A percentile compares a stretch with the other conserved stretches of the same genome.
These are phyloP conservation scores for Todus mexicanus DNA, from an alignment of 2,797 vertebrate genomes.

Conservation along the genomic window DNA sequence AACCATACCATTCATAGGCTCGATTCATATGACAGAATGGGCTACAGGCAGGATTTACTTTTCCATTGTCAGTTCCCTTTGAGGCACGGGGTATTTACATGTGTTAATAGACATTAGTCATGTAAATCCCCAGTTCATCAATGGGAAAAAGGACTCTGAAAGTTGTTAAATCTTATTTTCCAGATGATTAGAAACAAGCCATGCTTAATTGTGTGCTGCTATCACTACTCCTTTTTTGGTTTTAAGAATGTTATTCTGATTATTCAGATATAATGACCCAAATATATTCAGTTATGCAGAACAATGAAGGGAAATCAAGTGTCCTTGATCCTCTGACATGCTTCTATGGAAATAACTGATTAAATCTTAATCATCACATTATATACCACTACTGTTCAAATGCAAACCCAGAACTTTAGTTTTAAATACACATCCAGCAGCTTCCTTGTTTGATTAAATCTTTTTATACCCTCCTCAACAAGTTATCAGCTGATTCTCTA, in stretches of 20 bases:
- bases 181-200: conserved; percentile 12
- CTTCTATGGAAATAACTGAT: conserved; percentile 22
- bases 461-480: not conserved
- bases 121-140: conserved; percentile 30
- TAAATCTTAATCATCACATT: conserved; percentile 30
- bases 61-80: not conserved
- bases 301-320: conserved; percentile 46
- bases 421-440: not conserved
- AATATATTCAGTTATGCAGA: conserved; percentile 43
- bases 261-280: conserved; percentile 26
- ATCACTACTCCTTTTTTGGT: not conserved
- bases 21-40: not conserved
- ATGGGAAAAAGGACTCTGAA: not conserved
- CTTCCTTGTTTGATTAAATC: not conserved
- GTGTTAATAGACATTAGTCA: conserved; percentile 40
- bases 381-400: not conserved
- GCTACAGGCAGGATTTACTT: conserved; percentile 28
- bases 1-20: not conserved
- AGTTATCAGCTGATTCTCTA: not conserved
- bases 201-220: not conserved
- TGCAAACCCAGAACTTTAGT: not conserved
- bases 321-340: conserved; percentile 18
- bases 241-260: conserved; percentile 26
- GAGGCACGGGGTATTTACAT: conserved; percentile 25
- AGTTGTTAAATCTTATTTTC: conserved; percentile 53